Conservation (phyloP, 2,888 invertebrate genomes). For the Adelognathus sp. region DNA sequence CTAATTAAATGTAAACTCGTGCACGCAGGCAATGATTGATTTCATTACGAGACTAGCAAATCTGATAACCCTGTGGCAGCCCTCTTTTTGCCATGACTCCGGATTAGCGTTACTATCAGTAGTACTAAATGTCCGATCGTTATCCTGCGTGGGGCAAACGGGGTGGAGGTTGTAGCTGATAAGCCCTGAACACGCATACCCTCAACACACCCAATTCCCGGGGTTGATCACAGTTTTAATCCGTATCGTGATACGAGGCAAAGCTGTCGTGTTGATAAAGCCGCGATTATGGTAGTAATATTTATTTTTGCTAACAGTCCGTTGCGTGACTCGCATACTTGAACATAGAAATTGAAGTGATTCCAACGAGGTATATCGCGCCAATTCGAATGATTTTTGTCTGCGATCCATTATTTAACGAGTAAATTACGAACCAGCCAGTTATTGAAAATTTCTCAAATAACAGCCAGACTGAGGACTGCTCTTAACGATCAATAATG, state of each 20-base stretch:
- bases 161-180: constrained; percentile 59
- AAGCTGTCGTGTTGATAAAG: constrained; percentile 71
- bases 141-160: constrained; percentile 63
- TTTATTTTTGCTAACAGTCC: constrained; percentile 48
- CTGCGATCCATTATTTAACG: not conserved
- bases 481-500: too few relatives aligned
- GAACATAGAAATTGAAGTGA: constrained; percentile 1
- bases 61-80: constrained; percentile 49
- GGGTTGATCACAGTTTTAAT: constrained; percentile 77
- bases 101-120: constrained; percentile 77
- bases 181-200: constrained; percentile 66
- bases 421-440: too few relatives aligned
- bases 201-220: constrained; percentile 64
- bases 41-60: constrained; percentile 47
- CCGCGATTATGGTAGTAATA: constrained; percentile 64
- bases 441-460: too few relatives aligned
- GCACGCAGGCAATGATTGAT: constrained; percentile 42
- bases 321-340: constrained; percentile 24
- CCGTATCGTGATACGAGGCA: constrained; percentile 70
- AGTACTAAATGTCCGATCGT: constrained; percentile 76
- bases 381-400: constrained; percentile 10
- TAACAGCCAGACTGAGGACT: too few relatives aligned
- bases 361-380: not conserved
- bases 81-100: constrained; percentile 61
- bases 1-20: constrained; percentile 13